Conservation (phyloP, 1,140 invertebrate genomes). For the Cydia amplana region DNA sequence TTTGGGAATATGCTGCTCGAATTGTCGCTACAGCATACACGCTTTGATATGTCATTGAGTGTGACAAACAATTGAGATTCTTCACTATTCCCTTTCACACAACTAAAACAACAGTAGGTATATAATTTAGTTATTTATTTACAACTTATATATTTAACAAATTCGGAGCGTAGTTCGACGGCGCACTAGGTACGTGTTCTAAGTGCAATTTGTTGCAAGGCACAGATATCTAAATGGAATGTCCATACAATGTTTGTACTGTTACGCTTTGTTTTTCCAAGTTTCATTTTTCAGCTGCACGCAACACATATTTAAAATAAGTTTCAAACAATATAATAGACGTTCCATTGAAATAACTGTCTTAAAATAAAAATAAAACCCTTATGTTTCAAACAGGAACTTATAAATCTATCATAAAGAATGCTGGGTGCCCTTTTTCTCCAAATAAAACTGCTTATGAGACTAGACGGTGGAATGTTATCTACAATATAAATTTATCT, state of each 20-base stretch:
- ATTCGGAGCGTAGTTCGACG: constrained; percentile 57
- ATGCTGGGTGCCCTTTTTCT: constrained; percentile 6
- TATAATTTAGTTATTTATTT: constrained; percentile 58
- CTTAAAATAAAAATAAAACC: neutral
- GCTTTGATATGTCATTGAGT: no score
- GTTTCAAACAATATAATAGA: constrained; percentile 28
- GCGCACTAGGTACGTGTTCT: constrained; percentile 48
- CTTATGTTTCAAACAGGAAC: constrained; percentile 44
- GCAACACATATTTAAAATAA: neutral
- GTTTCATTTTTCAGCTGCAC: neutral
- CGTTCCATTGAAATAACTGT: constrained; percentile 29
- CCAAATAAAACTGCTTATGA: constrained; percentile 51
- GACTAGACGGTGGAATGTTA: constrained; percentile 69
- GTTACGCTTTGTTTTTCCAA: neutral
- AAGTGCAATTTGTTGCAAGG: constrained; percentile 60
- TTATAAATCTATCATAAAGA: constrained; percentile 36
- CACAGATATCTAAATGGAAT: constrained; percentile 52
- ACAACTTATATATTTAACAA: constrained; percentile 66
- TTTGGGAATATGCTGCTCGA: no score
- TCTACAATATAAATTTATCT: constrained; percentile 46
- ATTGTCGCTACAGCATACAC: no score
- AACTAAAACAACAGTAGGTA: constrained; percentile 13
- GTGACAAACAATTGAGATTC: neutral
- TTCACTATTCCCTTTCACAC: neutral
- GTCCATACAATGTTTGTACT: constrained; percentile 36